Evolutionary conservation across 2,888 invertebrate species (phyloP).

Genomic region (Parnassius glacialis): DNA sequence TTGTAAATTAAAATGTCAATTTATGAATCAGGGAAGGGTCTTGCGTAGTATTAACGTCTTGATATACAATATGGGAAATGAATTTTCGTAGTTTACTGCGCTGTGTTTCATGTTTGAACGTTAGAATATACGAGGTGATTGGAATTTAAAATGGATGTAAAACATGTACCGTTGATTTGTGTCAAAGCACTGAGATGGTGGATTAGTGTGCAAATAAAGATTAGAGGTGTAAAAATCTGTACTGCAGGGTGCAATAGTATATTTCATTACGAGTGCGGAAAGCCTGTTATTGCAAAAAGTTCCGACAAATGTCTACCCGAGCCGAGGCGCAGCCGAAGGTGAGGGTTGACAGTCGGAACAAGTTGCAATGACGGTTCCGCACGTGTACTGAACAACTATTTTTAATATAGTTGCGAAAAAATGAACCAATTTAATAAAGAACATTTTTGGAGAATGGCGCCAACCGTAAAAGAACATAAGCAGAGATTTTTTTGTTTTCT

Average conservation of each 20-base stretch:
- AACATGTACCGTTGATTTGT: slow-evolving; percentile 15
- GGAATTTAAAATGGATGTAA: slow-evolving; percentile 5
- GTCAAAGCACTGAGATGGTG: slow-evolving; percentile 8
- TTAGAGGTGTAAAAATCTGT: neutral
- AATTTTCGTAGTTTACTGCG: slow-evolving; percentile 15
- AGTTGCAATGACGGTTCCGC: no score
- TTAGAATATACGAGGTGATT: neutral
- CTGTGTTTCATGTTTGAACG: slow-evolving; percentile 8
- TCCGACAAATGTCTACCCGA: no score
- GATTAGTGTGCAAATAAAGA: slow-evolving; percentile 19
- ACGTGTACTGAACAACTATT: no score
- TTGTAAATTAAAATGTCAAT: slow-evolving; percentile 22
- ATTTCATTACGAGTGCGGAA: no score
- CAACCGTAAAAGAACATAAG: no score
- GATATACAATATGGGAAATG: slow-evolving; percentile 14
- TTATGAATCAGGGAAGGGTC: slow-evolving; percentile 16
- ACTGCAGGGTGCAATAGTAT: neutral
- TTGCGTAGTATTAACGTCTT: slow-evolving; percentile 15
- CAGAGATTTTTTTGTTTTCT: no score
- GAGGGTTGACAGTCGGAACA: no score
- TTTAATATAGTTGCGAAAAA: no score
- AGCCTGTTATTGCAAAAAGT: no score
- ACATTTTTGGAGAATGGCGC: no score
- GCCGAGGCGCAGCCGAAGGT: no score
- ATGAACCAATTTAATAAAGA: no score